Base-by-base conservation (phyloP, 2,113 vertebrate genomes). In the Sisor rabdophorus region DNA sequence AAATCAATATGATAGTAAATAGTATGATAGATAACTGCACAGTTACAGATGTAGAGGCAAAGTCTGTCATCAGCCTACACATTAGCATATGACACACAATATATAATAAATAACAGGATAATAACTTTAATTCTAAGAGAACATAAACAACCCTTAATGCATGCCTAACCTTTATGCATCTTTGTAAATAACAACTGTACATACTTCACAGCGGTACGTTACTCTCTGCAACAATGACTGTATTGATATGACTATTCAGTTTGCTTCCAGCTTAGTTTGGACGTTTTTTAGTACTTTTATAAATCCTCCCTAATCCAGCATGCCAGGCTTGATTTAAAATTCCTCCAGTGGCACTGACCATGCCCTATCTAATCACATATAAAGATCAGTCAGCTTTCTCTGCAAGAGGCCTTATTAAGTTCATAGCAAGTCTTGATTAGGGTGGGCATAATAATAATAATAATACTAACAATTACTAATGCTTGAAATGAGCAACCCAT, bases 211-310 rank as follows among this genome's bases (percentile, higher is more conserved):
- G 59, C 20, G 71, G 44, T 63, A 63, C 22, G 55, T 44, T 28
- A 64, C 60, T 53, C 55, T 76, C 55, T 40, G 63, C 75, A 83
- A 82, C 83, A 86, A 85, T 69, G 54, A 56, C n/a, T 58, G 56
- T 68, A 85, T 65, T 82, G 79, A 78, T 63, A 71, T 71, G 82
- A 75, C 64, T 22, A 61, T 79, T 82, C 26, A 36, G 19, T 56
- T 63, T 69, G 55, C 74, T 60, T 74, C 75, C 72, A 75, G 58
- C 63, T 77, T 44, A 55, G 54, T 55, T 77, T 77, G 79, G 76
- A 48, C 22, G 54, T 73, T 55, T 40, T 75, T 40, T 64, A 50
- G 50, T 73, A 36, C 26, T 64, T 73, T 70, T 69, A 81, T 50
- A 47, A 74, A 81, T 70, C 44, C 52, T 69, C 48, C 54, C 50